Conservation (phyloP, 2,113 vertebrate species). For the Dermatemys mawii region DNA sequence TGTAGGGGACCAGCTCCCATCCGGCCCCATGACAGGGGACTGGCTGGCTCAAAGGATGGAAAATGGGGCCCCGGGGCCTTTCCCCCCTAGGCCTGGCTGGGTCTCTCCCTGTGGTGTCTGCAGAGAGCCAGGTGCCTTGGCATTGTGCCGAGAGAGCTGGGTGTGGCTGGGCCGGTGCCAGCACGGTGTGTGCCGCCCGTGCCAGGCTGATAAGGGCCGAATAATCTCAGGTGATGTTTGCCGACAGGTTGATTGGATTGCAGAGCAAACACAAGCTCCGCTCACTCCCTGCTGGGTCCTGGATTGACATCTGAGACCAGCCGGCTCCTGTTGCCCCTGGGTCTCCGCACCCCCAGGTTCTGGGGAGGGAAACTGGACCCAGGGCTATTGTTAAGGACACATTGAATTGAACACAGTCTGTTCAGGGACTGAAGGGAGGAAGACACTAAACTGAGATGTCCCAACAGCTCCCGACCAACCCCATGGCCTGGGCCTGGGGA, state of each 20-base stretch:
- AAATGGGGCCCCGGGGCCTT: background rate
- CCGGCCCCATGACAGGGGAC: too few species aligned
- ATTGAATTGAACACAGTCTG: background rate
- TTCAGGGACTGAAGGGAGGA: background rate
- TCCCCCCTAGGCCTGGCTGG: background rate
- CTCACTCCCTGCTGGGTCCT: background rate
- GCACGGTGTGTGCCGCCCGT: background rate
- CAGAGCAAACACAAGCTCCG: background rate
- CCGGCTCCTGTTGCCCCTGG: too few species aligned
- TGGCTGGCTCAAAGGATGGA: too few species aligned
- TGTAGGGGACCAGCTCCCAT: background rate
- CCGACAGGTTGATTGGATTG: background rate
- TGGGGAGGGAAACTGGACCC: background rate
- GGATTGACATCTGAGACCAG: too few species aligned
- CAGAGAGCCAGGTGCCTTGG: background rate
- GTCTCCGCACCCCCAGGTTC: too few species aligned
- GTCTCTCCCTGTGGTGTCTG: background rate
- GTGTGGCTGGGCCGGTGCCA: background rate
- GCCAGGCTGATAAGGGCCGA: background rate
- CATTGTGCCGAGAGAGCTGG: background rate
- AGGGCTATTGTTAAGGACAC: background rate
- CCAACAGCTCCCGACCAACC: background rate
- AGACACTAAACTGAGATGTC: too few species aligned
- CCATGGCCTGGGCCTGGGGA: background rate
- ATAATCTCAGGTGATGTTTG: background rate